Evolutionary conservation across 2,797 vertebrate species (phyloP), one percentile per base, ranked within the genome.

Genomic region (Crypturellus tataupa): DNA sequence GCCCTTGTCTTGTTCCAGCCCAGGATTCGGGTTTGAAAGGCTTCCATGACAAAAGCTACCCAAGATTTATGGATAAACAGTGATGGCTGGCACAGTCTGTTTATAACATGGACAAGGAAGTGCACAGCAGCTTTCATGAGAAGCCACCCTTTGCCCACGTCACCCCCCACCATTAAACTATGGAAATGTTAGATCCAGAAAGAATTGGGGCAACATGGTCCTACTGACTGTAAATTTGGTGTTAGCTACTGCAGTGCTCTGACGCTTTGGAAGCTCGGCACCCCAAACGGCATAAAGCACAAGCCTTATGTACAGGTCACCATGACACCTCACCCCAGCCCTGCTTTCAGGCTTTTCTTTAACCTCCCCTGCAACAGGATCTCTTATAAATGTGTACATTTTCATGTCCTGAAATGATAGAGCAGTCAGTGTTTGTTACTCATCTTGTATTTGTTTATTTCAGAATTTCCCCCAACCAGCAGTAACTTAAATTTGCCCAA

Each of bases 31-130:
- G 16, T 69, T 76, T 73, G 63, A 93, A 81, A 19, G 27, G 65
- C 65, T 24, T 64, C 0, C 0, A 68, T 12, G 5, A 35, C 47
- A 39, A 42, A 39, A 18, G 6, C 3, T 44, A 39, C 13, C n/a
- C 39, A 40, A 80, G 71, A 70, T 9, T 6, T 4, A 56, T 35
- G 3, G 40, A 77, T 25, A 88, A 76, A 73, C 14, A 47, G 37
- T 4, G 10, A 16, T 80, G 60, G 69, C 80, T 67, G 46, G 62
- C 68, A 87, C 17, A 23, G 15, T 12, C 62, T 1, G 0, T 53
- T 55, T 31, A 31, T 21, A 64, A 75, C 12, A 63, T 16, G 51
- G 10, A 18, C 59, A 47, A 63, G 14, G 4, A 86, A 65, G 12
- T 3, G 60, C 0, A 2, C 19, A 70, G 23, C 8, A 37, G 6